Evolutionary conservation across 1,140 invertebrate genomes (phyloP).

Genomic region (Gryon sp.): DNA sequence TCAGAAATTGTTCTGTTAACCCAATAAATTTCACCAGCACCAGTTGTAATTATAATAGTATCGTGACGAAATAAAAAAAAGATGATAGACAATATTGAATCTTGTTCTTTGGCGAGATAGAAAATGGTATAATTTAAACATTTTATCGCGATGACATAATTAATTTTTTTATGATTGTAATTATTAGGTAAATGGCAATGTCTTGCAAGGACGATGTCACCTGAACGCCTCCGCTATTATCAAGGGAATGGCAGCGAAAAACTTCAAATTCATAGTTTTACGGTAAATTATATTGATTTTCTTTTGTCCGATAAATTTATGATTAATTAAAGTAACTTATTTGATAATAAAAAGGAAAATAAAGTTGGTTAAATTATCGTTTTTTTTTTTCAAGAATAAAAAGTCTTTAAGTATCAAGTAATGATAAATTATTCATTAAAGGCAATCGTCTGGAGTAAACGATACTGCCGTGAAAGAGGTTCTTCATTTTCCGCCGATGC

Average conservation of each 20-base stretch:
- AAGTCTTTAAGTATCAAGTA: too few species aligned
- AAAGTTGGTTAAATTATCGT: too few species aligned
- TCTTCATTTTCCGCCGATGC: constrained; percentile 89
- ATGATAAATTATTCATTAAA: constrained; percentile 52
- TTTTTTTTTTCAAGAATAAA: too few species aligned
- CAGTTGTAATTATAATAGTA: constrained; percentile 23
- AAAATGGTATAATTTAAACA: constrained; percentile 38
- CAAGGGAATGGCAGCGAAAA: constrained; percentile 90
- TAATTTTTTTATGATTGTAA: constrained; percentile 37
- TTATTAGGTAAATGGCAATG: constrained; percentile 93
- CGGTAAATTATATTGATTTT: constrained; percentile 82
- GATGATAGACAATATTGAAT: too few species aligned
- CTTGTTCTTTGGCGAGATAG: background rate
- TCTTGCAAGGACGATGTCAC: constrained; percentile 96
- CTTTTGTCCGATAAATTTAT: too few species aligned
- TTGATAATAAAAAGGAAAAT: too few species aligned
- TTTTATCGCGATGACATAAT: too few species aligned
- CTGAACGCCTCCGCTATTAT: constrained; percentile 97
- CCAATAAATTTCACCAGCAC: constrained; percentile 45
- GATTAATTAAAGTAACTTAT: too few species aligned
- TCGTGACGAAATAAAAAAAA: constrained; percentile 16
- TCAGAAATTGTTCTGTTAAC: constrained; percentile 59
- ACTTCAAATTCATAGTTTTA: constrained; percentile 92
- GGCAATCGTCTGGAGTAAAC: constrained; percentile 76
- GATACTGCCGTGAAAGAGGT: constrained; percentile 95